phyloP scores from a whole-genome alignment of 92 coral and sea anemone species.

The Bergia puertoricense region DNA sequence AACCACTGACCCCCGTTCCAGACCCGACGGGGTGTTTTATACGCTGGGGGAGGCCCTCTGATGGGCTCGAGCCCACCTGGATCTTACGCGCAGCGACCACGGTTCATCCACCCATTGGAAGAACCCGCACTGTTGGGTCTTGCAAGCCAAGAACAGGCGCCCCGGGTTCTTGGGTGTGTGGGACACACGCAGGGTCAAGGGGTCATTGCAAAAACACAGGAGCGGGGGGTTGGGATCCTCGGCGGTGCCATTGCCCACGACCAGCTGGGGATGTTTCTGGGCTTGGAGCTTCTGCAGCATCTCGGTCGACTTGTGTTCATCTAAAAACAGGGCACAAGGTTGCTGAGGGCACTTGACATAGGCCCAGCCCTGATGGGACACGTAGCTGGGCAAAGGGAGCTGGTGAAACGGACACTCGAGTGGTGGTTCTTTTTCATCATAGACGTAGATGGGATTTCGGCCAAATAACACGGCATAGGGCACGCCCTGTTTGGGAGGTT shows the following conservation, averaged over 20 bases:
- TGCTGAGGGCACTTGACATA: constrained; percentile 12
- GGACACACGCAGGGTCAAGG: constrained; percentile 12
- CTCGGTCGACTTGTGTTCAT: constrained; percentile 9
- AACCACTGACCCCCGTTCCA: constrained; percentile 26
- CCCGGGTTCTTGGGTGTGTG: constrained; percentile 34
- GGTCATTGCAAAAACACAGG: constrained; percentile 20
- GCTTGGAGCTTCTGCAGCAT: neutral
- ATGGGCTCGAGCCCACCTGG: constrained; percentile 3
- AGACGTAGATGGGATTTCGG: constrained; percentile 7
- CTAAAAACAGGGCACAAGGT: constrained; percentile 20
- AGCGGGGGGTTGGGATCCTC: neutral
- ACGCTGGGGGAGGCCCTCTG: neutral
- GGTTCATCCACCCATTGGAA: constrained; percentile 34
- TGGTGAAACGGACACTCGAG: constrained; percentile 31
- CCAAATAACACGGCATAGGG: constrained; percentile 16
- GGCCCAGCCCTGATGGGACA: constrained; percentile 25
- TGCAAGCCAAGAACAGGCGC: constrained; percentile 16
- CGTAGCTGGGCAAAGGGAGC: neutral
- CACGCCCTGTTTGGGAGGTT: neutral
- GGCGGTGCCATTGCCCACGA: constrained; percentile 9
- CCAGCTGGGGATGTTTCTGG: constrained; percentile 30
- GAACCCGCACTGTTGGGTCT: constrained; percentile 29
- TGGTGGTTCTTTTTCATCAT: constrained; percentile 4
- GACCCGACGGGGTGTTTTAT: constrained; percentile 25
- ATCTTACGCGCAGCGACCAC: constrained; percentile 5